Evolutionary conservation across 2,888 invertebrate species (phyloP).

Genomic region (Drosophila helvetica): DNA sequence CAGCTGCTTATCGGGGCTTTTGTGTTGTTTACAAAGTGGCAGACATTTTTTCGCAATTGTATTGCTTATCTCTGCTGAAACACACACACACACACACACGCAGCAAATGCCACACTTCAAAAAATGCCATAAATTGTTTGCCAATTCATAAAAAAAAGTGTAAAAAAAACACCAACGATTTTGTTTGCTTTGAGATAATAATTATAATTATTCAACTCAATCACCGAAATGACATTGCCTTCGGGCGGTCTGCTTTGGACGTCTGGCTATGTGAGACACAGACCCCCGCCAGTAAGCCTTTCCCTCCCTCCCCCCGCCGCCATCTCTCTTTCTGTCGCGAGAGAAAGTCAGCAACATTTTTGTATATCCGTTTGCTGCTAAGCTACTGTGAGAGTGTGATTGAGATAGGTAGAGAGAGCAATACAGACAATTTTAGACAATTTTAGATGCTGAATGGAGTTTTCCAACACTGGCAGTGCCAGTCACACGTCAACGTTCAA

Average conservation of each 20-base stretch:
- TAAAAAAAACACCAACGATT: slow-evolving; percentile 25
- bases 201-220: slow-evolving; percentile 56
- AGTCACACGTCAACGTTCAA: too few relatives aligned
- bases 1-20: slow-evolving; percentile 41
- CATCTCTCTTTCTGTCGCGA: neutral
- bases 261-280: slow-evolving; percentile 2
- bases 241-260: slow-evolving; percentile 8
- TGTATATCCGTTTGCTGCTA: neutral
- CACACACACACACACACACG: neutral
- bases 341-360: neutral
- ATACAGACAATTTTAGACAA: neutral
- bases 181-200: slow-evolving; percentile 42
- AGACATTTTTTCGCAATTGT: slow-evolving; percentile 53
- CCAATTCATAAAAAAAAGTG: slow-evolving; percentile 33
- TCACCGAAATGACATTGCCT: slow-evolving; percentile 24
- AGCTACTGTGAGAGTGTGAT: neutral
- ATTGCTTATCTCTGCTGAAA: slow-evolving; percentile 35
- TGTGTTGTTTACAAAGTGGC: slow-evolving; percentile 75
- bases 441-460: too few relatives aligned
- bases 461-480: too few relatives aligned
- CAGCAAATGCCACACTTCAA: slow-evolving; percentile 41
- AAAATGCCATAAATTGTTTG: slow-evolving; percentile 72
- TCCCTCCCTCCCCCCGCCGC: neutral
- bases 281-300: neutral
- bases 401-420: neutral